Conservation (phyloP, 2,797 vertebrate species). For the Enteromius trimaculatus region DNA sequence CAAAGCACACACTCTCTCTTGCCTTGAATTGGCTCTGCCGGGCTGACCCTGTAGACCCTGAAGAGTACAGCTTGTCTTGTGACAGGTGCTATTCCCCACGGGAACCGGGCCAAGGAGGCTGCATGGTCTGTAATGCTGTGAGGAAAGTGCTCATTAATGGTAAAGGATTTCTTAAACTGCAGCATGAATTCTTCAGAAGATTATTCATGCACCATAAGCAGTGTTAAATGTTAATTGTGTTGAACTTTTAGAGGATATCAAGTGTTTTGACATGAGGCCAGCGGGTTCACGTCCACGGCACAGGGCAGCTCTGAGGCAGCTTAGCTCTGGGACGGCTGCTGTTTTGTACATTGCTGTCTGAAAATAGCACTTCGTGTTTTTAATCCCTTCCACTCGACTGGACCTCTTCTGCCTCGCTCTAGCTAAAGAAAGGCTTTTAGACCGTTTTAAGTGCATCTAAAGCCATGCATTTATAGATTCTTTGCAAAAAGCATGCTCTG, state of each 20-base stretch:
- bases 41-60: background rate
- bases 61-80: constrained; percentile 29
- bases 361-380: constrained; percentile 43
- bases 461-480: constrained; percentile 30
- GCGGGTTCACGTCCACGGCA: background rate
- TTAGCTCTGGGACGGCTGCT: constrained; percentile 11
- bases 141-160: background rate
- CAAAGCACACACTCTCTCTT: background rate
- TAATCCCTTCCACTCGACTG: constrained; percentile 37
- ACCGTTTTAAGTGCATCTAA: constrained; percentile 35
- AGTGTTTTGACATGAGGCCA: constrained; percentile 25
- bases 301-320: constrained; percentile 1
- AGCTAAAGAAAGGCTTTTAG: constrained; percentile 35
- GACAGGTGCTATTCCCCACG: constrained; percentile 23
- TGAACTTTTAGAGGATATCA: constrained; percentile 3
- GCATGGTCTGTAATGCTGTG: background rate
- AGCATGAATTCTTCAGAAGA: constrained; percentile 19
- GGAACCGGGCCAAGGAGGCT: background rate
- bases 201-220: constrained; percentile 14
- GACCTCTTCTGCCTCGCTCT: constrained; percentile 22
- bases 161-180: constrained; percentile 3
- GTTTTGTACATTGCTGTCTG: constrained; percentile 24
- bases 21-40: background rate
- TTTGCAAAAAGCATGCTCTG: constrained; percentile 21
- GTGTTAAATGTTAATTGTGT: constrained; percentile 28